phyloP scores from a whole-genome alignment of 2,113 vertebrate species.

The Salvelinus sp. region DNA sequence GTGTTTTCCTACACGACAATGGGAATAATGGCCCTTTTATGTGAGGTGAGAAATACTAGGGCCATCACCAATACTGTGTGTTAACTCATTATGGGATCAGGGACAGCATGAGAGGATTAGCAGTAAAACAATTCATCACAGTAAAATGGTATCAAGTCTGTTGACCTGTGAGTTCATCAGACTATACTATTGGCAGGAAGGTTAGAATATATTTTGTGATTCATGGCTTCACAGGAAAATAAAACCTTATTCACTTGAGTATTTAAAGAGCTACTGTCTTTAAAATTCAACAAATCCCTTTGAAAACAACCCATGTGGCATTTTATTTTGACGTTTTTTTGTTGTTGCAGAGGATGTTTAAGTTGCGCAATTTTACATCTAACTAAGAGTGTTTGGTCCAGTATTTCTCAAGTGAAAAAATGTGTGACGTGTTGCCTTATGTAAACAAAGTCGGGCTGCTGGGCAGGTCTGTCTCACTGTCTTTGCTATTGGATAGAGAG shows the following conservation, averaged over 20 bases:
- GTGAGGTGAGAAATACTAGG: neutral
- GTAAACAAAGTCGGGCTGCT: too few species aligned
- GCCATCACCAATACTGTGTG: neutral
- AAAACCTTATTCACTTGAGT: neutral
- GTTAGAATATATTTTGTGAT: neutral
- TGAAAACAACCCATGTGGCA: too few species aligned
- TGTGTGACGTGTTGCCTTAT: too few species aligned
- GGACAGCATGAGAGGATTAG: neutral
- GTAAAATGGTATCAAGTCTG: neutral
- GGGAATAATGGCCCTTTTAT: constrained; percentile 3
- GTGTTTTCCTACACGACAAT: constrained; percentile 14
- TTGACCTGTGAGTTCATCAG: neutral
- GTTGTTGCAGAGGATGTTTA: too few species aligned
- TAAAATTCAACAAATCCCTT: too few species aligned
- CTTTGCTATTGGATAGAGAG: too few species aligned
- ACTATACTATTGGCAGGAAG: neutral
- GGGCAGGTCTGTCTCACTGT: too few species aligned
- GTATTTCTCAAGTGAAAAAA: neutral
- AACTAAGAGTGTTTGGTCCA: neutral
- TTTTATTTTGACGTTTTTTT: too few species aligned
- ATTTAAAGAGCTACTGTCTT: too few species aligned
- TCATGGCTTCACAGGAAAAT: neutral
- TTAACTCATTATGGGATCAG: too few species aligned
- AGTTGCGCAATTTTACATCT: too few species aligned
- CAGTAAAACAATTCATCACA: neutral